A percentile compares a stretch with the other conserved stretches of the same genome.
These are phyloP conservation scores for Meleagris gallopavo DNA, from an alignment of 2,113 vertebrate species.

Conservation along the genomic window DNA sequence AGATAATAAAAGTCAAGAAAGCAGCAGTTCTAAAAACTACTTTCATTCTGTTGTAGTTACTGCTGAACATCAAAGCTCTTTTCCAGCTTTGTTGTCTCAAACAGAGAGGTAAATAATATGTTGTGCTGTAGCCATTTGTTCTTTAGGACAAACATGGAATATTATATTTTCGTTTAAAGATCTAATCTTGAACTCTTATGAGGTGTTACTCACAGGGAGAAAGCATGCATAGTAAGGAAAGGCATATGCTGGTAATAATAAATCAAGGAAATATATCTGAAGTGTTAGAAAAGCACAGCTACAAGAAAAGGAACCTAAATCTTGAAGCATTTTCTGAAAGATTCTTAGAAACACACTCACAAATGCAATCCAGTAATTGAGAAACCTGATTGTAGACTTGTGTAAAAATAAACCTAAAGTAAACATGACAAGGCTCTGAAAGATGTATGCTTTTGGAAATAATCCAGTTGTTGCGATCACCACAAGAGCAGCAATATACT, in stretches of 20 bases:
- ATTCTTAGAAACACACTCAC: neutral
- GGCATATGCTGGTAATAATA: neutral
- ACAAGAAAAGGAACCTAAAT: neutral
- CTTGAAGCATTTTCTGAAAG: neutral
- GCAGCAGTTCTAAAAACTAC: neutral
- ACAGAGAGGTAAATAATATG: neutral
- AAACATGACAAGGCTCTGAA: neutral
- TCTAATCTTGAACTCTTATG: neutral
- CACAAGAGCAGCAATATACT: neutral
- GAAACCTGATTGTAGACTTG: neutral
- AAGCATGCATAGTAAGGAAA: neutral
- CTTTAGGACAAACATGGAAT: neutral
- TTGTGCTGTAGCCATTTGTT: neutral
- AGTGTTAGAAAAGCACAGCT: neutral
- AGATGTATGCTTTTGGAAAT: neutral
- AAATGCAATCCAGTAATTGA: neutral
- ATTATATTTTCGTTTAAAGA: conserved; percentile 14
- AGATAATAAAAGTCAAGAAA: neutral
- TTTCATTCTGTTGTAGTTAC: neutral
- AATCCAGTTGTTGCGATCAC: neutral
- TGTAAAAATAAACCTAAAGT: neutral
- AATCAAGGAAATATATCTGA: neutral
- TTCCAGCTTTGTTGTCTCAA: conserved; percentile 4
- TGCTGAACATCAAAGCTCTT: conserved; percentile 5
- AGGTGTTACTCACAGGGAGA: neutral